Evolutionary conservation across 2,888 invertebrate species (phyloP).

Genomic region (Acleris cristana): DNA sequence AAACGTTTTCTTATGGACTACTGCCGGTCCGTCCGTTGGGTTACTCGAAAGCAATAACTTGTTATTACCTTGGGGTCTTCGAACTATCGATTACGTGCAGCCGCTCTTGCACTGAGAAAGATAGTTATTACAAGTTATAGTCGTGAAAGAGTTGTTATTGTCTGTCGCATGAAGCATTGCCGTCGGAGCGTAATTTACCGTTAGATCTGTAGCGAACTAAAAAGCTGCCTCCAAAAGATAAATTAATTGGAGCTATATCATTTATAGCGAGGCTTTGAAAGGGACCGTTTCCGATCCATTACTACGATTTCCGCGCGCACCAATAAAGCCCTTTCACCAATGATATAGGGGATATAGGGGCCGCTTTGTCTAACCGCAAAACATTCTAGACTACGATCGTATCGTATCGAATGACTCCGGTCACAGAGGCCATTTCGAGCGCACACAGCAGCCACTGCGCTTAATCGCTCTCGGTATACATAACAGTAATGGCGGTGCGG

Average conservation of each 20-base stretch:
- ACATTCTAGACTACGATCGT: slow-evolving; percentile 32
- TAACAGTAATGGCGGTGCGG: slow-evolving; percentile 16
- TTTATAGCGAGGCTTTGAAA: slow-evolving; percentile 27
- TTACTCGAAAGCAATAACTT: slow-evolving; percentile 57
- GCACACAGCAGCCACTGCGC: slow-evolving; percentile 27
- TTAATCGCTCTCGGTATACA: slow-evolving; percentile 20
- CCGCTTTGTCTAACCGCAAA: slow-evolving; percentile 38
- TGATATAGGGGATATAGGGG: slow-evolving; percentile 38
- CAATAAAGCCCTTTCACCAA: slow-evolving; percentile 38
- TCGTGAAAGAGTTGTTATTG: slow-evolving; percentile 31
- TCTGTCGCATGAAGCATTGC: slow-evolving; percentile 27
- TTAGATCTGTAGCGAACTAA: slow-evolving; percentile 6
- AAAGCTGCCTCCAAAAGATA: slow-evolving; percentile 22
- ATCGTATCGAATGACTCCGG: slow-evolving; percentile 32
- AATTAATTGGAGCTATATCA: slow-evolving; percentile 31
- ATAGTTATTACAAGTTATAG: slow-evolving; percentile 26
- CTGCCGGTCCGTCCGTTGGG: slow-evolving; percentile 42
- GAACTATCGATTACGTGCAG: slow-evolving; percentile 61
- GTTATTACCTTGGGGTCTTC: slow-evolving; percentile 57
- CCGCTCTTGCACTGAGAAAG: slow-evolving; percentile 21
- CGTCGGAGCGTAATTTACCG: slow-evolving; percentile 19
- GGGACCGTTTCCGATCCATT: slow-evolving; percentile 35
- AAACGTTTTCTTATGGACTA: slow-evolving; percentile 51
- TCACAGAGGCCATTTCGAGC: slow-evolving; percentile 20
- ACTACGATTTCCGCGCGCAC: slow-evolving; percentile 30